Evolutionary conservation across 2,113 vertebrate species (phyloP).

Genomic region (Canis aureus): DNA sequence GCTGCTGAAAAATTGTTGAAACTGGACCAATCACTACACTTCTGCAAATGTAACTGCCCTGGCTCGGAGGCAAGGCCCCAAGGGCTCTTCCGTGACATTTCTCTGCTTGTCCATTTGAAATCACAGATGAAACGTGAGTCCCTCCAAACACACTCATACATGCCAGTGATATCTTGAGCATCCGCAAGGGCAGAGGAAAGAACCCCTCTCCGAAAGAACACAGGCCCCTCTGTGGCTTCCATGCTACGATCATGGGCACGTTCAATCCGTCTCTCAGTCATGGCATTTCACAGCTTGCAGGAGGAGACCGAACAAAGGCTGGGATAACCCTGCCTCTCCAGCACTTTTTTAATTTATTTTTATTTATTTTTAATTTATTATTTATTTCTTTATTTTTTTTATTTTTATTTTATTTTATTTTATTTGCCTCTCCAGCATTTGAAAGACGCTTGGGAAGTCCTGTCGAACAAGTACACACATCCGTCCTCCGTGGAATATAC

Average conservation of each 20-base stretch:
- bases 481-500: background rate
- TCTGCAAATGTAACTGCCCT: background rate
- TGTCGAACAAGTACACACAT: background rate
- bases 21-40: background rate
- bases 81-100: background rate
- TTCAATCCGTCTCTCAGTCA: background rate
- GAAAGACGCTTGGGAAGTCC: background rate
- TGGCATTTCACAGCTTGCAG: background rate
- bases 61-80: background rate
- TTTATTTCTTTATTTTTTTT: too few species aligned
- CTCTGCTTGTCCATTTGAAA: slow-evolving; percentile 37
- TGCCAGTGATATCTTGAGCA: background rate
- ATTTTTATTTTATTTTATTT: too few species aligned
- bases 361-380: too few species aligned
- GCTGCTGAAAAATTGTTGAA: background rate
- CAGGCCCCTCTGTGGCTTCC: slow-evolving; percentile 2
- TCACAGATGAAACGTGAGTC: slow-evolving; percentile 19
- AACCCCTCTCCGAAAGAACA: slow-evolving; percentile 1
- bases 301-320: too few species aligned
- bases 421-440: background rate
- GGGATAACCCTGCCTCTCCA: too few species aligned
- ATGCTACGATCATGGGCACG: background rate
- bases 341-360: too few species aligned
- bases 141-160: background rate
- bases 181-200: background rate